Evolutionary conservation across 2,888 invertebrate species (phyloP).

Genomic region (Gari tellinella): DNA sequence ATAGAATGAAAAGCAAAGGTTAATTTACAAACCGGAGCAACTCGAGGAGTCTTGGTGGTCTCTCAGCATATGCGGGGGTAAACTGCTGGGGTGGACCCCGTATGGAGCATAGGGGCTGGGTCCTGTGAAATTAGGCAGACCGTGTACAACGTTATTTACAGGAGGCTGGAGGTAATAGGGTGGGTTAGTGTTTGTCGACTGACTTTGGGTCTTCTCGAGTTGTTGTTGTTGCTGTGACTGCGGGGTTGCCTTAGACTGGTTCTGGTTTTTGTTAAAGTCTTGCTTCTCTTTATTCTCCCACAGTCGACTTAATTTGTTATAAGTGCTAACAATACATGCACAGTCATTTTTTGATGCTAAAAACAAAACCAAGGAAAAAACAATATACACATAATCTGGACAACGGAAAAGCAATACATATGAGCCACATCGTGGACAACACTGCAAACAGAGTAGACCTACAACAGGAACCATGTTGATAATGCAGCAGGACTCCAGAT

Average conservation of each 20-base stretch:
- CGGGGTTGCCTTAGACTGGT: conserved; percentile 50
- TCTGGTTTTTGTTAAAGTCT: conserved; percentile 81
- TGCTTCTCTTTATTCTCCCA: conserved; percentile 83
- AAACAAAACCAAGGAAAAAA: conserved; percentile 19
- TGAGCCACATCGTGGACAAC: too few species aligned
- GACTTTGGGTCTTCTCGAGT: background rate
- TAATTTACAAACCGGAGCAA: conserved; percentile 61
- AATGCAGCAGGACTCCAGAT: too few species aligned
- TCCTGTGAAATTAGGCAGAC: conserved; percentile 6
- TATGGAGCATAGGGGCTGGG: conserved; percentile 35
- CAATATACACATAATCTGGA: conserved; percentile 1
- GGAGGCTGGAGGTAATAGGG: background rate
- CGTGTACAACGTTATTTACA: conserved; percentile 5
- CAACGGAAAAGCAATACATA: too few species aligned
- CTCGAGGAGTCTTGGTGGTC: conserved; percentile 60
- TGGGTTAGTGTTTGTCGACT: conserved; percentile 12
- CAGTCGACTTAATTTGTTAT: conserved; percentile 83
- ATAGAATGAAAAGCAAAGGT: background rate
- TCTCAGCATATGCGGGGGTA: too few species aligned
- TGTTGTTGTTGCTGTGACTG: conserved; percentile 25
- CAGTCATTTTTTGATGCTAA: conserved; percentile 80
- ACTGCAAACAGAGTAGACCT: too few species aligned
- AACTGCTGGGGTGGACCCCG: conserved; percentile 35
- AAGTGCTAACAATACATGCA: conserved; percentile 82
- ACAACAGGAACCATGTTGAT: too few species aligned